These are phyloP conservation scores for Notolabrus celidotus DNA, from an alignment of 2,797 vertebrate species.

Conservation along the genomic window DNA sequence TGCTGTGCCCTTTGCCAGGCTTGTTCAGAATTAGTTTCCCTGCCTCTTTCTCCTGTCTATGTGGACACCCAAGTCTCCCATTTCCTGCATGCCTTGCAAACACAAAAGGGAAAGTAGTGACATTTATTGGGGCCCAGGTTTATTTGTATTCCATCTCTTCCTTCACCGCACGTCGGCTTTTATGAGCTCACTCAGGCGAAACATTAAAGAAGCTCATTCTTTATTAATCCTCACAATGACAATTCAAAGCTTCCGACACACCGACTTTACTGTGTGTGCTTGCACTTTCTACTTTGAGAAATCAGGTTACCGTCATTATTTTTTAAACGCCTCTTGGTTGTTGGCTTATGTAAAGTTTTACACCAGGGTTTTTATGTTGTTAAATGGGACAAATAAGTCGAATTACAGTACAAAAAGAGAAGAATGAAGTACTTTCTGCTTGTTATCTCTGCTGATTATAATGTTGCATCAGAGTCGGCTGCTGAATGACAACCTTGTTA, in stretches of 20 bases:
- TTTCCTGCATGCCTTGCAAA: conserved; percentile 76
- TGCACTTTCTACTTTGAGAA: conserved; percentile 70
- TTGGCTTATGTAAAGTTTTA: conserved; percentile 44
- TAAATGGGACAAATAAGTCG: conserved; percentile 54
- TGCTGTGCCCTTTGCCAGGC: conserved; percentile 62
- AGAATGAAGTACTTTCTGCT: conserved; percentile 17
- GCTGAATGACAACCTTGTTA: conserved; percentile 40
- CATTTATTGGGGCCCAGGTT: conserved; percentile 78
- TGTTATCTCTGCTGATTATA: conserved; percentile 5
- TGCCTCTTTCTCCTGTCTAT: conserved; percentile 58
- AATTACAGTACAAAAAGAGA: conserved; percentile 35
- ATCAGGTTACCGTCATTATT: conserved; percentile 74
- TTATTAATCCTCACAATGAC: conserved; percentile 86
- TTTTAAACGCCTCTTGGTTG: conserved; percentile 66
- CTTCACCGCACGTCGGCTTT: conserved; percentile 78
- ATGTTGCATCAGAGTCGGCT: conserved; percentile 32
- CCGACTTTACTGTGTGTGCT: conserved; percentile 56
- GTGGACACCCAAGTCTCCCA: conserved; percentile 61
- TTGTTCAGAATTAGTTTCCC: conserved; percentile 67
- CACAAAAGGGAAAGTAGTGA: conserved; percentile 70
- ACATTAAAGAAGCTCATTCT: conserved; percentile 86
- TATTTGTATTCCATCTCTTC: conserved; percentile 84
- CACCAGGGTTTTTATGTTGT: conserved; percentile 51
- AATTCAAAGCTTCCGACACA: conserved; percentile 79
- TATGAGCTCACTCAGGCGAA: conserved; percentile 82